Base-by-base conservation (phyloP, 37 sponge, comb jelly and placozoan genomes). In the Ephydatia muelleri region DNA sequence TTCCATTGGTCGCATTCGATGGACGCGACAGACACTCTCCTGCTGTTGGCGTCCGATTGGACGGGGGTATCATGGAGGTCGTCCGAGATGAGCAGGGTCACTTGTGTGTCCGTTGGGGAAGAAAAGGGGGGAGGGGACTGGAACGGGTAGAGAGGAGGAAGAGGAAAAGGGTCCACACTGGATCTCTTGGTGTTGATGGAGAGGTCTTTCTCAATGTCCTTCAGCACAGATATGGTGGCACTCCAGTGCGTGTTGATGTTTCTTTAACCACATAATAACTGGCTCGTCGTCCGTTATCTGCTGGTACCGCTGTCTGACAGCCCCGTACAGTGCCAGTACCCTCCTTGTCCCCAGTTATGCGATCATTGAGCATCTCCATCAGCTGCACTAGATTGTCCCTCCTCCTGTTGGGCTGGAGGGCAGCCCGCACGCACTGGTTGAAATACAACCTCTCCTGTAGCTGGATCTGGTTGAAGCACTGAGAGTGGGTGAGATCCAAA, bases 271-370 rank as follows among this genome's bases (percentile, higher is more conserved):
- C 22, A 87, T 81, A 38, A 89, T 84, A 27, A 93, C 87, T 3
- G 90, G 65, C 26, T 83, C 80, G 26, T 33, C 28, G 64, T 82
- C 87, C 0, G 76, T 35, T 16, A 93, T 69, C 19, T 23, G 25
- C 25, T 72, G 73, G 34, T 80, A 43, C 27, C 85, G 49, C 73
- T 48, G 33, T 37, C 87, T 72, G 21, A 92, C 75, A 16, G 49
- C 66, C 2, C 80, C 93, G 80, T 83, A 86, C 1, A 93, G 30
- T 1, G 73, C 57, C 5, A 93, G 36, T 8, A 89, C 90, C n/a
- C 21, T 83, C 93, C 57, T 93, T 93, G 87, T 93, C 93, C 9
- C 90, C 87, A 16, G 43, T 65, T 19, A 93, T 89, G n/a, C 87
- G 47, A 25, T 78, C 76, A 27, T 83, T 77, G 23, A 93, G 76